Conservation (phyloP, 2,113 vertebrate species). For the Cochlearius cochlearius region DNA sequence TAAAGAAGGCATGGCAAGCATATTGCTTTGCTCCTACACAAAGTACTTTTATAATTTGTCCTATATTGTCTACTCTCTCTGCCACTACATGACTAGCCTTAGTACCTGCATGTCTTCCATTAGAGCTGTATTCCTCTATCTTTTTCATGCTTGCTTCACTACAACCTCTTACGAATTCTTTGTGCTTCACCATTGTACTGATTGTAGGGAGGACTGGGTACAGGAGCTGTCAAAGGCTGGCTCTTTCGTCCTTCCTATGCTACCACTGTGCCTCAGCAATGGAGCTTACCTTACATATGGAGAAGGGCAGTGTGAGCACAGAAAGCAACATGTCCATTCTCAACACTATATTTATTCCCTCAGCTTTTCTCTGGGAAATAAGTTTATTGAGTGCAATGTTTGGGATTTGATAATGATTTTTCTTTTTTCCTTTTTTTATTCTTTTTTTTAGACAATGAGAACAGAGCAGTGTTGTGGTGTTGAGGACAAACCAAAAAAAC, state of each 20-base stretch:
- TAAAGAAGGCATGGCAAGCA: background rate
- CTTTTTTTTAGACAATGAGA: background rate
- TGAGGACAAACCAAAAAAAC: background rate
- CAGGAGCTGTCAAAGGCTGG: background rate
- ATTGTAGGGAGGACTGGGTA: background rate
- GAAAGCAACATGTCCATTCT: background rate
- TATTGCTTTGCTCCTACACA: background rate
- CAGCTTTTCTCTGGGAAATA: background rate
- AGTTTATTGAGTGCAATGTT: background rate
- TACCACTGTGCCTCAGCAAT: background rate
- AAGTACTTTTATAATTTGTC: background rate
- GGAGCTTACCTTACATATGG: background rate
- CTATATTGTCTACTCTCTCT: background rate
- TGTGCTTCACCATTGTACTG: background rate
- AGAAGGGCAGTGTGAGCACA: background rate
- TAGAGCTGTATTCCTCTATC: background rate
- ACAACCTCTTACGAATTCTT: background rate
- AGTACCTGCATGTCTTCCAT: background rate
- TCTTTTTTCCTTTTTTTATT: background rate
- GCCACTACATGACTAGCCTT: background rate
- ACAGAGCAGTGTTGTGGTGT: background rate
- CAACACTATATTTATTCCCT: background rate
- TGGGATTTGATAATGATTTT: background rate
- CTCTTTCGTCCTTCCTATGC: background rate
- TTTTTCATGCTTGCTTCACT: background rate